These are phyloP conservation scores for Calypte anna DNA, from an alignment of 2,113 vertebrate genomes.

Conservation along the genomic window DNA sequence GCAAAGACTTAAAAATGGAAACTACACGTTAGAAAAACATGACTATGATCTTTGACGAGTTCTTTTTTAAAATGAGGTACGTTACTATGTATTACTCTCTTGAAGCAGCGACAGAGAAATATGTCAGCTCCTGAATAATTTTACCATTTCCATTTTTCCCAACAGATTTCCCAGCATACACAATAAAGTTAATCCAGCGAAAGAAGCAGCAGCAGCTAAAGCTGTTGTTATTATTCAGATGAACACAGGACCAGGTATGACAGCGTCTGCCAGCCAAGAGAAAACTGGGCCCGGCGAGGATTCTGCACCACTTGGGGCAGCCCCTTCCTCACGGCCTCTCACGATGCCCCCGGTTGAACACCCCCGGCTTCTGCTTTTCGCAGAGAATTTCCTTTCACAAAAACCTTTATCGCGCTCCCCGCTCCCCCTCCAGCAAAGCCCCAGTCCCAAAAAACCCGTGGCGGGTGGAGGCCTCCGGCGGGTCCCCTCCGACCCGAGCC, in stretches of 20 bases:
- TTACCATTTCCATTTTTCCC: not conserved
- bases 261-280: not conserved
- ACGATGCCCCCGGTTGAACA: fast-evolving
- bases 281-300: fast-evolving
- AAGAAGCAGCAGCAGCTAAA: not conserved
- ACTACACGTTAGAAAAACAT: fast-evolving
- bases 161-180: fast-evolving
- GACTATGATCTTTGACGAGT: fast-evolving
- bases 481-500: no score
- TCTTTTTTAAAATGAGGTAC: not conserved
- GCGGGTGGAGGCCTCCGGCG: not conserved
- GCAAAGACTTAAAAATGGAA: not conserved
- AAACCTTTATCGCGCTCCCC: not conserved
- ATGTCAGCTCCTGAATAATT: fast-evolving
- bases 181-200: not conserved
- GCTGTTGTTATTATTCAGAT: not conserved
- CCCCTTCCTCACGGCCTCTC: not conserved
- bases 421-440: not conserved
- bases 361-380: not conserved
- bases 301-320: fast-evolving
- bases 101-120: not conserved
- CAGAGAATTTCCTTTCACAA: not conserved
- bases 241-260: not conserved
- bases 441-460: fast-evolving
- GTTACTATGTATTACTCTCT: fast-evolving